Base-by-base conservation (phyloP, 2,888 invertebrate species). In the Ormyrus nitidulus region DNA sequence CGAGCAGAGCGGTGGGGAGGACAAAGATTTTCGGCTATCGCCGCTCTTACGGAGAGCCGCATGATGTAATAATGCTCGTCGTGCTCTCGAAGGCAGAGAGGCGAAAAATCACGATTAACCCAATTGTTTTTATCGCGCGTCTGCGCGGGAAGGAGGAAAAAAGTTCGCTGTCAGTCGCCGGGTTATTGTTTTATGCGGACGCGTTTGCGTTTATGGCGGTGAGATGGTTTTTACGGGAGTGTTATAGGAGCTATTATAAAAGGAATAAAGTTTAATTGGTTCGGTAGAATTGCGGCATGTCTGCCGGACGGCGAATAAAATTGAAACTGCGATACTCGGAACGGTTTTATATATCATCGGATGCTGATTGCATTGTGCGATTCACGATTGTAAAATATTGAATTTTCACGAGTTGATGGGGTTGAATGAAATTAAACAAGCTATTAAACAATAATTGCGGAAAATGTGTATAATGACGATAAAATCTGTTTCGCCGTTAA, bases 251-350 rank as follows among this genome's bases (percentile, higher is more conserved):
- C n/a, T 74, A 53, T 59, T 49, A 68, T 61, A 69, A 75, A 75
- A n/a, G 19, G 54, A 62, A 61, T 69, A 69, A 76, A 69, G 51
- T 69, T 76, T 76, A 69, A 76, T 69, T 76, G 61, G 61, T 76
- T 56, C 54, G 19, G 68, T 61, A 53, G 61, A 76, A 76, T 13
- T 10, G 49, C 6, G 9, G 9, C 19, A 53, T 46, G 49, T 9
- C 69, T 46, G 19, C 2, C 19, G 11, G 34, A 6, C 10, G 46
- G 11, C 19, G 56, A 56, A 56, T 65, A 34, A 34, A 48, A 61
- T n/a, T 8, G n/a, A 8, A 53, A 61, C n/a, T 6, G 51, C 5
- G 13, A 9, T 34, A 56, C 56, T 6, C n/a, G 65, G 56, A 65
- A 48, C 19, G 56, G 48, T 56, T 73, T 64, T 56, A 56, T 49